A percentile compares a stretch with the other conserved stretches of the same genome.
phyloP scores from a whole-genome alignment of 2,797 vertebrate species.

The Clarias platycephalus region DNA sequence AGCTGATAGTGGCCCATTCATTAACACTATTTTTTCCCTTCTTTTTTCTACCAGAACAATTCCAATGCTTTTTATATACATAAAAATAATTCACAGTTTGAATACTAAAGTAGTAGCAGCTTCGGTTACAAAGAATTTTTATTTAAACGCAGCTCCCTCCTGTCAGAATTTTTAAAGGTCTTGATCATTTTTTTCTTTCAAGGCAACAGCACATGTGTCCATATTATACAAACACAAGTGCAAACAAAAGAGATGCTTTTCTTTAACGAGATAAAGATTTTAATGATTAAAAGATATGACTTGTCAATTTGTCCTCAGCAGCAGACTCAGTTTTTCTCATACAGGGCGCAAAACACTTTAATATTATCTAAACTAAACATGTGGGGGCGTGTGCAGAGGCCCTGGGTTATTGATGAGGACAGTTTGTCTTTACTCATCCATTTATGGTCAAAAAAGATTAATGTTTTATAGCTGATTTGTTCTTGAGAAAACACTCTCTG shows the following conservation, averaged over 20 bases:
- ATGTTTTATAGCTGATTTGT: conserved; percentile 24
- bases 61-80: not conserved
- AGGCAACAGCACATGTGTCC: conserved; percentile 24
- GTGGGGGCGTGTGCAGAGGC: conserved; percentile 5
- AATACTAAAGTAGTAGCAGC: not conserved
- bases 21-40: not conserved
- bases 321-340: conserved; percentile 16
- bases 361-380: conserved; percentile 48
- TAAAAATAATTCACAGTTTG: too few species aligned
- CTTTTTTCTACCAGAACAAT: not conserved
- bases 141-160: not conserved
- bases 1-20: not conserved
- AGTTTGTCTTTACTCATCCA: conserved; percentile 34
- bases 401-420: conserved; percentile 28
- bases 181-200: conserved; percentile 18
- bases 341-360: conserved; percentile 19
- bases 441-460: conserved; percentile 21
- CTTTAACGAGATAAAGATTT: not conserved
- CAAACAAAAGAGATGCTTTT: not conserved
- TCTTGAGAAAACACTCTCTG: conserved; percentile 20
- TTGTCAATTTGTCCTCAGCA: conserved; percentile 4
- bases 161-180: conserved; percentile 10
- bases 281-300: not conserved
- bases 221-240: not conserved
- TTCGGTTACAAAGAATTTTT: not conserved